These are phyloP conservation scores for Protomyctophum bolini DNA, from an alignment of 2,113 vertebrate species.

Conservation along the genomic window DNA sequence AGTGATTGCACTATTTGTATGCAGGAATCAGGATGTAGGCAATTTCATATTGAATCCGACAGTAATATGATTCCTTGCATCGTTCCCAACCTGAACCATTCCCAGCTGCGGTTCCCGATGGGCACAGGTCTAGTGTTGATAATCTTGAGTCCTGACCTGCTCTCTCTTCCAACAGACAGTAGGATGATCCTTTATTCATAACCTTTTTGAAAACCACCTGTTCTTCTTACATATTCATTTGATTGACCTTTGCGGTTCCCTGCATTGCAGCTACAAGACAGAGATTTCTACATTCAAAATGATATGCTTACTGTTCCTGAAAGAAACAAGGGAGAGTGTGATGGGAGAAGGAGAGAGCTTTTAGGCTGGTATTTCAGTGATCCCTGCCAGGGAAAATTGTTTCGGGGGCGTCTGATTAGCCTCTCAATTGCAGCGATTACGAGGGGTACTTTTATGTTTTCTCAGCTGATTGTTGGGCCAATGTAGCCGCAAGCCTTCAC, in stretches of 20 bases:
- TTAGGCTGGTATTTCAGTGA: slow-evolving; percentile 50
- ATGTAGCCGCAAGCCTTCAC: slow-evolving; percentile 58
- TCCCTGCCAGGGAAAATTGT: slow-evolving; percentile 58
- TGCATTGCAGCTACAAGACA: slow-evolving; percentile 7
- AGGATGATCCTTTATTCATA: too few relatives aligned
- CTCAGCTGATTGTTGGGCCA: slow-evolving; percentile 63
- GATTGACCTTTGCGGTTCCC: background rate
- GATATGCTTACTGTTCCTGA: background rate
- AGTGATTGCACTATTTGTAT: too few relatives aligned
- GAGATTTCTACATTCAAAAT: background rate
- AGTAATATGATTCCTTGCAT: too few relatives aligned
- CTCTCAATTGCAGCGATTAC: slow-evolving; percentile 56
- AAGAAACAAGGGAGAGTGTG: slow-evolving; percentile 19
- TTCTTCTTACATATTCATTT: too few relatives aligned
- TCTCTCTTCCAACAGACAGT: too few relatives aligned
- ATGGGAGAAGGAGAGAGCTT: slow-evolving; percentile 17
- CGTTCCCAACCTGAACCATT: too few relatives aligned
- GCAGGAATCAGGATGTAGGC: too few relatives aligned
- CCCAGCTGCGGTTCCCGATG: too few relatives aligned
- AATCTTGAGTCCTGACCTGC: too few relatives aligned
- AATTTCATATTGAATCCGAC: too few relatives aligned
- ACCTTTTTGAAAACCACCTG: too few relatives aligned
- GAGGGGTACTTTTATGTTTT: slow-evolving; percentile 63
- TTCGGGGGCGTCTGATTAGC: slow-evolving; percentile 57
- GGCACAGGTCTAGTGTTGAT: too few relatives aligned